Base-by-base conservation (phyloP, 2,888 invertebrate genomes). In the Eupithecia subumbrata region DNA sequence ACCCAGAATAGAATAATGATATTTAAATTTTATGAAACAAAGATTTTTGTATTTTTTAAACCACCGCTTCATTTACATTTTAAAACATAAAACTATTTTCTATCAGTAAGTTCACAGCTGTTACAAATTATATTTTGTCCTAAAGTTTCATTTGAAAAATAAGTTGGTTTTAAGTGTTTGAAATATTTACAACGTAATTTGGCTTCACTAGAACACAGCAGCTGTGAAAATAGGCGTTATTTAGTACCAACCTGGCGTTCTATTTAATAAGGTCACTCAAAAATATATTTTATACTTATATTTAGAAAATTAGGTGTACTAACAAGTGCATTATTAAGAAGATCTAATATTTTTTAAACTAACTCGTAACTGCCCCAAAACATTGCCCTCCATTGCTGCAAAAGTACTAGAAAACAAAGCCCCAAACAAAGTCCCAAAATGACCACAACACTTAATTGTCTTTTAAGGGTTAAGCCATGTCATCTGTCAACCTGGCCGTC, bases 401-500 rank as follows among this genome's bases (percentile, higher is more conserved):
- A 60, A 60, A 60, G 5, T 25, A 60, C 60, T 25, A 12, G 25
- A 60, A 60, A 60, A 56, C 22, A 22, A 56, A 56, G 52, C 11
- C 9, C 22, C 52, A 56, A 56, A 22, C 60, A 25, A 60, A 60
- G 22, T 60, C 14, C 25, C 60, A 60, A 66, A 70, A 52, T 56
- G 34, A 67, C 67, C 71, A 48, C 69, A 48, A 64, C 66, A 67
- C 66, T 67, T 68, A 68, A 68, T 68, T 68, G 68, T 45, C 68
- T 43, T 68, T 43, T 25, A 22, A 22, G 22, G 40, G 40, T 68
- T 68, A 67, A 37, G 71, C 69, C 73, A 71, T 69, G 45, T 69
- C 76, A 73, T 75, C 74, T 76, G 78, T 81, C 81, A 79, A 68
- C 43, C 43, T 68, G 77, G 72, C 73, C 75, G 73, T 72, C 81